Conservation (phyloP, 2,888 invertebrate genomes). For the Heteromyza rotundicornis region DNA sequence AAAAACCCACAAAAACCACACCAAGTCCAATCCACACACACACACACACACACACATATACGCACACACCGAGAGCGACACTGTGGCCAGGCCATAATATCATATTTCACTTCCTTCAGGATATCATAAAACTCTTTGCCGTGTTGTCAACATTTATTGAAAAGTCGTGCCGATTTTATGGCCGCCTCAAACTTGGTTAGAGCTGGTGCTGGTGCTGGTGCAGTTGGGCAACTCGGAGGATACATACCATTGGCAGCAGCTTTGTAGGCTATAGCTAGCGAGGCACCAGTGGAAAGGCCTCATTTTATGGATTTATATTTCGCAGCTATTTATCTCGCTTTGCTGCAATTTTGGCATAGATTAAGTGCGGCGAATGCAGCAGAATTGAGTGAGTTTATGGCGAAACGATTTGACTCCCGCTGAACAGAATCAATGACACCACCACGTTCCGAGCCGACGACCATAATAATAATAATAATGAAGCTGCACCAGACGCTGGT, state of each 20-base stretch:
- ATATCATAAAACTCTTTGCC: constrained; percentile 61
- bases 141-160: constrained; percentile 63
- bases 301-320: constrained; percentile 54
- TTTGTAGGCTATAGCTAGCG: constrained; percentile 28
- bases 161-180: constrained; percentile 63
- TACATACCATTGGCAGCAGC: constrained; percentile 20
- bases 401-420: constrained; percentile 49
- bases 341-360: constrained; percentile 57
- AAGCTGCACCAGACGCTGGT: not conserved
- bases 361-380: constrained; percentile 54
- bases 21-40: not conserved
- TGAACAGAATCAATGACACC: constrained; percentile 20
- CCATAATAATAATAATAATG: not conserved
- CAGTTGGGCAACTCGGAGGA: not conserved
- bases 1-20: constrained; percentile 32
- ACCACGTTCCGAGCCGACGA: not conserved
- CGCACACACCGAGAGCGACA: not conserved
- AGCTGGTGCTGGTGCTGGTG: constrained; percentile 4
- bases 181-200: constrained; percentile 34
- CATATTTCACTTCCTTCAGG: constrained; percentile 63
- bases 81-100: constrained; percentile 44
- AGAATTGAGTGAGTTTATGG: constrained; percentile 28
- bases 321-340: constrained; percentile 59
- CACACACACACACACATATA: not conserved
- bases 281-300: constrained; percentile 29